phyloP scores from a whole-genome alignment of 2,888 invertebrate genomes.

The Diarsia mendica region DNA sequence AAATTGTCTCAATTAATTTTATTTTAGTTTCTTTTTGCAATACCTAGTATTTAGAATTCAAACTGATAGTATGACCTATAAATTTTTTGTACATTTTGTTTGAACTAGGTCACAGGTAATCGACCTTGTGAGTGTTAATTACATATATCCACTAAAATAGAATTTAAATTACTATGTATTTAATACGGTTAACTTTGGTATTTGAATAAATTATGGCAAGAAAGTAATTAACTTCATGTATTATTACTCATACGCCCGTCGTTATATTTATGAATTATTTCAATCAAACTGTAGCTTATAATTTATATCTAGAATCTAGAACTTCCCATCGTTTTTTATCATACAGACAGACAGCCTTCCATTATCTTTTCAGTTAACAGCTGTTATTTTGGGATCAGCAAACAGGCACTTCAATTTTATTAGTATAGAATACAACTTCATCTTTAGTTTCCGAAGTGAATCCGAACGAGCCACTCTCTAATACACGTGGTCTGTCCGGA shows the following conservation, averaged over 20 bases:
- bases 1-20: neutral
- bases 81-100: neutral
- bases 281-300: neutral
- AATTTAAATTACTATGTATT: conserved; percentile 1
- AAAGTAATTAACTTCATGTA: neutral
- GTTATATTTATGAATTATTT: conserved; percentile 6
- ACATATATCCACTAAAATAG: neutral
- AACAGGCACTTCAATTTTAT: too few species aligned
- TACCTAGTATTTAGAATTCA: neutral
- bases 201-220: conserved; percentile 15
- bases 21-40: neutral
- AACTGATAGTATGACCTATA: neutral
- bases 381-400: too few species aligned
- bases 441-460: neutral
- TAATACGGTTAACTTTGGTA: conserved; percentile 8
- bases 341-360: too few species aligned
- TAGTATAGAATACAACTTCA: too few species aligned
- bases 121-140: conserved; percentile 13
- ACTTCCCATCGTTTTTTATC: neutral
- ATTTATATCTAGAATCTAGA: neutral
- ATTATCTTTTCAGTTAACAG: too few species aligned
- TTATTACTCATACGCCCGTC: conserved; percentile 9
- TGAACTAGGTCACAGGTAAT: neutral
- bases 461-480: conserved; percentile 17
- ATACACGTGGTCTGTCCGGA: conserved; percentile 21